phyloP scores from a whole-genome alignment of 2,113 vertebrate species.

The Ramphastos sulfuratus region DNA sequence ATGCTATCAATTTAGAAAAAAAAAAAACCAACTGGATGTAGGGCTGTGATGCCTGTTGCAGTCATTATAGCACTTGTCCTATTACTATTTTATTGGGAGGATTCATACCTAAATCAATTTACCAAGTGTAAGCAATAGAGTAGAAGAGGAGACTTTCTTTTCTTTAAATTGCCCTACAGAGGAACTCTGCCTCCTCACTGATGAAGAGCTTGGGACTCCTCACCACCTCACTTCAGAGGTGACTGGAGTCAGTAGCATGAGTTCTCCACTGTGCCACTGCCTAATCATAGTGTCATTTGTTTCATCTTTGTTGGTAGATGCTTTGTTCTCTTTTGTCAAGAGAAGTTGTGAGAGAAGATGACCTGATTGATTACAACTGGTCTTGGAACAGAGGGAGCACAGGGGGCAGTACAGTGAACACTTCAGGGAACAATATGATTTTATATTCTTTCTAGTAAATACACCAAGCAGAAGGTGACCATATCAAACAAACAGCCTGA shows the following conservation, averaged over 20 bases:
- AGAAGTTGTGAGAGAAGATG: background rate
- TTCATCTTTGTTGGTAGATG: background rate
- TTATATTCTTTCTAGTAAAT: conserved; percentile 32
- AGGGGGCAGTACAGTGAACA: background rate
- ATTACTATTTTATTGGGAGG: background rate
- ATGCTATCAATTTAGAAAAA: background rate
- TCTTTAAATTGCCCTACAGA: background rate
- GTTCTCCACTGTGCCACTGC: background rate
- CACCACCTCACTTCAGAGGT: background rate
- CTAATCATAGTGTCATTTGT: background rate
- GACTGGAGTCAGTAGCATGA: background rate
- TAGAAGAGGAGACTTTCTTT: background rate
- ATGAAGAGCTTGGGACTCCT: background rate
- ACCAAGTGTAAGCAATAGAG: background rate
- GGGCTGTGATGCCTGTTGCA: background rate
- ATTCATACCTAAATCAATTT: background rate
- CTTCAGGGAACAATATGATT: background rate
- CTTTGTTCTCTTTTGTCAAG: conserved; percentile 18
- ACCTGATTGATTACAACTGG: background rate
- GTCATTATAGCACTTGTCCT: background rate
- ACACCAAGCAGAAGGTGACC: conserved; percentile 19
- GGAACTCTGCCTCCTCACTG: background rate
- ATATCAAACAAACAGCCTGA: background rate
- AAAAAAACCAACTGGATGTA: background rate
- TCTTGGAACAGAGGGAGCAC: background rate